These are phyloP conservation scores for Cheirogaleus major DNA, from an alignment of 2,797 vertebrate genomes.

Conservation along the genomic window DNA sequence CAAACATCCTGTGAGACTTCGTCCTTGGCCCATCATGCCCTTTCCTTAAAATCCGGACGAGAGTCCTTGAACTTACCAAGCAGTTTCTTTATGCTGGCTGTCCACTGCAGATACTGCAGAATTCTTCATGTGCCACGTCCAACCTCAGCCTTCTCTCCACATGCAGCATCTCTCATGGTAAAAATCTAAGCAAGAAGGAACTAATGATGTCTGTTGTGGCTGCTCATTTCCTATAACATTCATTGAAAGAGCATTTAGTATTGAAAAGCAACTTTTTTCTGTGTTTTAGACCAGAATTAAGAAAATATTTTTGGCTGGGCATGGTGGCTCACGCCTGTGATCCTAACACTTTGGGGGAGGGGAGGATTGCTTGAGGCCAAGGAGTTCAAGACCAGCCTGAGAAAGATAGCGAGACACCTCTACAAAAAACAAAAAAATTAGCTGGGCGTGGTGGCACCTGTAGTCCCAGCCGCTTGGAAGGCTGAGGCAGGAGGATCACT, in stretches of 20 bases:
- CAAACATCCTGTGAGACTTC: neutral
- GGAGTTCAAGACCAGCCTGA: neutral
- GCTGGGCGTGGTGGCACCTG: neutral
- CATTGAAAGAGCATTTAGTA: neutral
- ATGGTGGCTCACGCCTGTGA: neutral
- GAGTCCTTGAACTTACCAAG: neutral
- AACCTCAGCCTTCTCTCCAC: neutral
- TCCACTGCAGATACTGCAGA: too few relatives aligned
- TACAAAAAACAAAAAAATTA: neutral
- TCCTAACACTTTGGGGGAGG: neutral
- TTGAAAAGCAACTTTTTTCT: neutral
- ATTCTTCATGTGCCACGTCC: neutral
- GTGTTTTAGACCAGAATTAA: neutral
- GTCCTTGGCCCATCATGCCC: neutral
- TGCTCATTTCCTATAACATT: neutral
- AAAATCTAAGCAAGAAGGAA: neutral
- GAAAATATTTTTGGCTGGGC: neutral
- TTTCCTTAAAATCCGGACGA: neutral
- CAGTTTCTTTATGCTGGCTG: neutral
- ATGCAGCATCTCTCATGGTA: neutral
- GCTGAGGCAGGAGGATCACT: neutral
- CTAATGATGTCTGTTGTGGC: neutral
- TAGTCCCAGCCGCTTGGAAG: neutral
- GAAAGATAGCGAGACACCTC: neutral
- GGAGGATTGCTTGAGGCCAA: neutral